Percentiles rank a stretch among this genome's conserved stretches.
Conservation (phyloP, 1,140 invertebrate genomes). For the Drosophila ogumai region DNA sequence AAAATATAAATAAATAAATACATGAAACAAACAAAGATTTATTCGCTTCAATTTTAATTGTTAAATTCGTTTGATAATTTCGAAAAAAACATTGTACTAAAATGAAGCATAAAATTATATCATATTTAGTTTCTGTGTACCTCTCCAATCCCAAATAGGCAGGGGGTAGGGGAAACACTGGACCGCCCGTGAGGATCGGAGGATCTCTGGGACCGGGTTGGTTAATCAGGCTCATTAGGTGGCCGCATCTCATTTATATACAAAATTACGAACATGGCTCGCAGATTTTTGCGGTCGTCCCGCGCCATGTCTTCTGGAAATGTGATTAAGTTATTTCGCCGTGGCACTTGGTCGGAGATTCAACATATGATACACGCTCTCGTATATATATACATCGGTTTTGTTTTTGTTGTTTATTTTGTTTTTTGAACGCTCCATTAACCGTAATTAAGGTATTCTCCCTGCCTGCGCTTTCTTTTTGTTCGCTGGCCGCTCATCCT, state of each 20-base stretch:
- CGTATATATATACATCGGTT: conserved; percentile 29
- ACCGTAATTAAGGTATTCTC: conserved; percentile 84
- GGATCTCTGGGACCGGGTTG: conserved; percentile 44
- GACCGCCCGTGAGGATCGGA: conserved; percentile 41
- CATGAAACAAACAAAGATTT: too few relatives aligned
- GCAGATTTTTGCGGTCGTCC: conserved; percentile 78
- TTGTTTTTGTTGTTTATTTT: conserved; percentile 31
- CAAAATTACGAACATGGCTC: conserved; percentile 80
- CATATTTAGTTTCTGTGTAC: background rate
- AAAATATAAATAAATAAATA: too few relatives aligned
- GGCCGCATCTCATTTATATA: conserved; percentile 82
- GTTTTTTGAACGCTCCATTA: conserved; percentile 78
- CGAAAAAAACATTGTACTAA: too few relatives aligned
- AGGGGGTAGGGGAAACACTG: background rate
- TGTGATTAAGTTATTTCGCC: conserved; percentile 84
- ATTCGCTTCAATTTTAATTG: background rate
- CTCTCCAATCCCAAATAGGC: background rate
- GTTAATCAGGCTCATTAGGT: conserved; percentile 85
- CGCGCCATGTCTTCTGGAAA: conserved; percentile 56
- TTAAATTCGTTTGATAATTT: too few relatives aligned
- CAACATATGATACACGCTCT: conserved; percentile 44
- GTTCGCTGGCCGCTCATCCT: conserved; percentile 54
- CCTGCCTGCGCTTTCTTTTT: conserved; percentile 78
- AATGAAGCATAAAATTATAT: background rate
- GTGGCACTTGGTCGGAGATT: conserved; percentile 48